Evolutionary conservation across 2,888 invertebrate species (phyloP).

Genomic region (Dicranocentrus wangi): DNA sequence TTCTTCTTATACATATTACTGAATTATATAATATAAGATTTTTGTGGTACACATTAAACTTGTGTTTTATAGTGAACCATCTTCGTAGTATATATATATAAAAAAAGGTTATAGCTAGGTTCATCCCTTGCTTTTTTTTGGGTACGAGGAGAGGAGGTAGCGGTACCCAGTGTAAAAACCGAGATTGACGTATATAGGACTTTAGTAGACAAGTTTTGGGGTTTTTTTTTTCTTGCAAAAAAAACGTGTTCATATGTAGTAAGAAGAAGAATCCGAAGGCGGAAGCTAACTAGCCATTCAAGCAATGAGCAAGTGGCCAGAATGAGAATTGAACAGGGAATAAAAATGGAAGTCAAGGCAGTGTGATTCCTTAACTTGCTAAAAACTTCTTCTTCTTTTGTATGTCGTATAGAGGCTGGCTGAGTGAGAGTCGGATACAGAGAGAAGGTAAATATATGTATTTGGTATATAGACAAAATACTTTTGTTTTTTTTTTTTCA

Average conservation of each 20-base stretch:
- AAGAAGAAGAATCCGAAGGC: slow-evolving; percentile 17
- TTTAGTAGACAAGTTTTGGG: slow-evolving; percentile 17
- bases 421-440: slow-evolving; percentile 15
- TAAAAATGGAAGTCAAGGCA: slow-evolving; percentile 36
- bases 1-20: not conserved
- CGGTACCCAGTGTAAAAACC: not conserved
- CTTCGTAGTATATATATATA: too few species aligned
- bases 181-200: slow-evolving; percentile 31
- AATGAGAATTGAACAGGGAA: slow-evolving; percentile 22
- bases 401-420: too few species aligned
- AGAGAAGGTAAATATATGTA: slow-evolving; percentile 32
- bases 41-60: slow-evolving; percentile 18
- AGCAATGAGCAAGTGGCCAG: slow-evolving; percentile 44
- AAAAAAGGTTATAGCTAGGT: too few species aligned
- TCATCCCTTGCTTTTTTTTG: too few species aligned
- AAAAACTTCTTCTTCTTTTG: not conserved
- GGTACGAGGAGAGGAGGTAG: too few species aligned
- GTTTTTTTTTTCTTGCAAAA: too few species aligned
- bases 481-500: not conserved
- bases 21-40: too few species aligned
- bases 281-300: slow-evolving; percentile 31
- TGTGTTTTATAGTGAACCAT: slow-evolving; percentile 21
- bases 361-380: slow-evolving; percentile 13
- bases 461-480: not conserved
- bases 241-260: slow-evolving; percentile 16